Conservation (phyloP, 1,140 invertebrate genomes). For the Polypedilum vanderplanki region DNA sequence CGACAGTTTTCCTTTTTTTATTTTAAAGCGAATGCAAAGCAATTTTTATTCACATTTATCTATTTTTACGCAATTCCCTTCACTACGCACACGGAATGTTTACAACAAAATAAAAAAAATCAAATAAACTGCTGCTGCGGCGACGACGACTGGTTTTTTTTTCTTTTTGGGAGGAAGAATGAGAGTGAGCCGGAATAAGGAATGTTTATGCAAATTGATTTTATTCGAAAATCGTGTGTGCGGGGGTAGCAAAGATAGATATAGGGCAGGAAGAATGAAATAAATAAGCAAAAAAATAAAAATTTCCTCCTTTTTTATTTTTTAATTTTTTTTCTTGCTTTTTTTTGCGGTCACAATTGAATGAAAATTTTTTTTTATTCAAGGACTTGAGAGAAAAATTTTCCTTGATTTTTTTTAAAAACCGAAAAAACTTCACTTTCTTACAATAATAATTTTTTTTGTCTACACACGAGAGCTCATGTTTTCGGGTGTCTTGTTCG, state of each 20-base stretch:
- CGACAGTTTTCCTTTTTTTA: too few relatives aligned
- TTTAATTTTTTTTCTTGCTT: not conserved
- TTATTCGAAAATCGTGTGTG: not conserved
- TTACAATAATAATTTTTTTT: not conserved
- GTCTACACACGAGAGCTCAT: constrained; percentile 9
- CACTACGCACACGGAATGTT: too few relatives aligned
- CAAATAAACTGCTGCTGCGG: too few relatives aligned
- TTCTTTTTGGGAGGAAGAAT: too few relatives aligned
- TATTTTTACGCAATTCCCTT: too few relatives aligned
- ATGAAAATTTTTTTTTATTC: not conserved
- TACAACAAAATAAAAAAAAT: too few relatives aligned
- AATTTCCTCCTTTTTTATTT: not conserved
- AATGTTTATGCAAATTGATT: constrained; percentile 27
- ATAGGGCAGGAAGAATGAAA: not conserved
- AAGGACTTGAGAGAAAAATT: not conserved
- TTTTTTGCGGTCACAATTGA: not conserved
- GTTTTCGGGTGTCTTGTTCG: constrained; percentile 1
- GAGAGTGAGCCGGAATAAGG: not conserved
- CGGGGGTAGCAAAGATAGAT: too few relatives aligned
- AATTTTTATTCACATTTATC: too few relatives aligned
- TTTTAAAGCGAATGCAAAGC: too few relatives aligned
- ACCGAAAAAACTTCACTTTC: not conserved
- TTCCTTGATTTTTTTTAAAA: not conserved
- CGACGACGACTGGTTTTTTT: too few relatives aligned
- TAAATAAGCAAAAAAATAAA: not conserved